Percentiles rank a stretch among this genome's conserved stretches.
Evolutionary conservation across 2,888 invertebrate genomes (phyloP).

Genomic region (Apantesis nais): DNA sequence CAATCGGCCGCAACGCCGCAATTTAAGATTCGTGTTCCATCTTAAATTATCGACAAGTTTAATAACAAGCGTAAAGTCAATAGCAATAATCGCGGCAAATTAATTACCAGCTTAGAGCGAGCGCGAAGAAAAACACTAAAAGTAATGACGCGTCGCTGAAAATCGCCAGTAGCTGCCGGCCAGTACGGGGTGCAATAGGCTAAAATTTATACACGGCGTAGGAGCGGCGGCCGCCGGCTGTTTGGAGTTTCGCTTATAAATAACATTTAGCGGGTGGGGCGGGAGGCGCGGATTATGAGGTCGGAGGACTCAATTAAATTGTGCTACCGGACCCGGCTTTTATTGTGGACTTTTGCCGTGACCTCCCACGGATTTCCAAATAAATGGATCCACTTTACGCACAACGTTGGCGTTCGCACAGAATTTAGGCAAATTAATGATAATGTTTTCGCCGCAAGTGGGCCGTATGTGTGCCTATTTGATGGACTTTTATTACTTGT

Average conservation of each 20-base stretch:
- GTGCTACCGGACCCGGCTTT: constrained; percentile 81
- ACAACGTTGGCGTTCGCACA: constrained; percentile 62
- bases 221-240: constrained; percentile 62
- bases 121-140: constrained; percentile 76
- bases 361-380: constrained; percentile 81
- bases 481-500: constrained; percentile 24
- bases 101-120: constrained; percentile 72
- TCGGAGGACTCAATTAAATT: constrained; percentile 85
- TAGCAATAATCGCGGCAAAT: constrained; percentile 79
- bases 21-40: constrained; percentile 80
- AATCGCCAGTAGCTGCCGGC: constrained; percentile 49
- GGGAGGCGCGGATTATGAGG: constrained; percentile 81
- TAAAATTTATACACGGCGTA: constrained; percentile 68
- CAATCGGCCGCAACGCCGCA: constrained; percentile 77
- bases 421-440: constrained; percentile 64
- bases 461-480: constrained; percentile 27
- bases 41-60: constrained; percentile 83
- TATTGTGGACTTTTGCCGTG: constrained; percentile 81
- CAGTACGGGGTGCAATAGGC: constrained; percentile 66
- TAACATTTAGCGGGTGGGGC: constrained; percentile 81
- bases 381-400: constrained; percentile 79
- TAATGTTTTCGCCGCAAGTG: constrained; percentile 59
- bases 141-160: constrained; percentile 63
- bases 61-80: constrained; percentile 79
- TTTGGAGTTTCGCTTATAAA: constrained; percentile 79